Evolutionary conservation across 2,888 invertebrate genomes (phyloP), one percentile per base, ranked within the genome.

Genomic region (Pachycephus smyrnensis): DNA sequence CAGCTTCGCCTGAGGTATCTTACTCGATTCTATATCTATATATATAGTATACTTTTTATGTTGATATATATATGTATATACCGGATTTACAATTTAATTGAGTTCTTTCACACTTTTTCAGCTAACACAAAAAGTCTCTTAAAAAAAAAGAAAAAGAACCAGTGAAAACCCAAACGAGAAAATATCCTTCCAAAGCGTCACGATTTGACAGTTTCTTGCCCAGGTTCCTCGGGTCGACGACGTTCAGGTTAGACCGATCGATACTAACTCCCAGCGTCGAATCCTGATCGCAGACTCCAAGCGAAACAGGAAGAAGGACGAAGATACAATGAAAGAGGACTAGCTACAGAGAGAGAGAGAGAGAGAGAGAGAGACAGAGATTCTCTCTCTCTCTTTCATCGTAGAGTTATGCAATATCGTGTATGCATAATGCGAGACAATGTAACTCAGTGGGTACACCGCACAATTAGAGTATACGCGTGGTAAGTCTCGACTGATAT

Each of bases 381-480:
- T n/a, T n/a, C 12, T 11, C 69, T n/a, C 69, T 76, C 35, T 11
- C 6, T 75, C 76, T 11, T 12, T 55, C 76, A 23, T 30, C 68
- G 32, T 9, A 55, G 23, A 23, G 9, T 55, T 23, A 55, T 77
- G 81, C 81, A 82, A 84, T 83, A 83, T 82, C 83, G 81, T 82
- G 83, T 84, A 83, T 80, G 81, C 80, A 86, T 84, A 86, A 84
- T 84, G 79, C 82, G 82, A 82, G 84, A 86, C 87, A 85, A 85
- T 84, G 85, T 84, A 86, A 86, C 86, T 84, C 82, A 80, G 80
- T 80, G 83, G 82, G 82, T 86, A 86, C 82, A 84, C 83, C 83
- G 83, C 82, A 83, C 85, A 87, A 88, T 88, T 88, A 87, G 88
- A 83, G 85, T 84, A 82, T 82, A 81, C 81, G 84, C 84, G 84